phyloP scores from a whole-genome alignment of 92 coral and sea anemone genomes.

The Paragorgia papillata region DNA sequence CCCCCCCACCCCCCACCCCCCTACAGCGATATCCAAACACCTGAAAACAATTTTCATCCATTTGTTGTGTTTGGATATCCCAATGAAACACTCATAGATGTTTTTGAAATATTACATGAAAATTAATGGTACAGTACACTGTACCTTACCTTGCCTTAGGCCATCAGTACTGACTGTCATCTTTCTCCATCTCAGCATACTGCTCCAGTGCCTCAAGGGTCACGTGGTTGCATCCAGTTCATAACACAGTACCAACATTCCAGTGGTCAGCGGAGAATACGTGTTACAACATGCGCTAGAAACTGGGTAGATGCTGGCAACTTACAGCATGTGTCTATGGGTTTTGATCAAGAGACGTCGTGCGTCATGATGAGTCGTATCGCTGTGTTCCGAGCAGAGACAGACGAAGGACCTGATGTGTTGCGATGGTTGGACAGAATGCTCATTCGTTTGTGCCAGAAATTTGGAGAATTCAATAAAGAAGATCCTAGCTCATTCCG shows the following conservation, averaged over 20 bases:
- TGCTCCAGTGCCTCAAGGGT: slow-evolving; percentile 98
- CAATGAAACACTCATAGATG: too few relatives aligned
- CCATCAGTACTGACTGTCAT: too few relatives aligned
- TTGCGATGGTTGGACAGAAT: slow-evolving; percentile 97
- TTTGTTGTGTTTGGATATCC: too few relatives aligned
- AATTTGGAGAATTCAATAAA: slow-evolving; percentile 95
- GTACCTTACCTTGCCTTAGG: too few relatives aligned
- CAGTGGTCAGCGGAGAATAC: slow-evolving; percentile 97
- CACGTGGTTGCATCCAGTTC: slow-evolving; percentile 91
- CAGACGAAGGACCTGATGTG: slow-evolving; percentile 98
- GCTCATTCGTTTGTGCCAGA: slow-evolving; percentile 97
- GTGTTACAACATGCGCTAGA: slow-evolving; percentile 97
- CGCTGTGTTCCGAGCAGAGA: slow-evolving; percentile 74
- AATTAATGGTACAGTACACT: too few relatives aligned
- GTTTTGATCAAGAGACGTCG: slow-evolving; percentile 94
- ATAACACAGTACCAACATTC: slow-evolving; percentile 98
- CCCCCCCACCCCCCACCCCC: too few relatives aligned
- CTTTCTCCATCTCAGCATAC: slow-evolving; percentile 66
- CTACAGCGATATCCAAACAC: too few relatives aligned
- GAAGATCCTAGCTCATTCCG: slow-evolving; percentile 92
- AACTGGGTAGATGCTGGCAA: slow-evolving; percentile 94
- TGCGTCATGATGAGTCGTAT: slow-evolving; percentile 67
- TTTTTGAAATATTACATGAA: too few relatives aligned
- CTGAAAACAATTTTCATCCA: too few relatives aligned
- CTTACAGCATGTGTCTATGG: slow-evolving; percentile 80